Conservation (phyloP, 2,888 invertebrate genomes). For the Neelides folsomi region DNA sequence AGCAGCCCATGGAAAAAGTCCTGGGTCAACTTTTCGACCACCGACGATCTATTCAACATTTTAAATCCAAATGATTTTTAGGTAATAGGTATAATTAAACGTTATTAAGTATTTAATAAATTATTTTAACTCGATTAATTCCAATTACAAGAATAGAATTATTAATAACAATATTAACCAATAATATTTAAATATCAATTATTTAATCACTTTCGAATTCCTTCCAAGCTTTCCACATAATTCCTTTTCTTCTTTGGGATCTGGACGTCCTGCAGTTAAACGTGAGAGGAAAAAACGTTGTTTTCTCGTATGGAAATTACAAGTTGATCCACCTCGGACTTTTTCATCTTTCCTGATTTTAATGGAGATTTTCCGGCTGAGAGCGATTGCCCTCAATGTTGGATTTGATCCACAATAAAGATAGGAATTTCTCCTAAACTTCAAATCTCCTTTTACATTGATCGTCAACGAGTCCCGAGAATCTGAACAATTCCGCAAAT, state of each 20-base stretch:
- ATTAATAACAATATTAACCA: too few species aligned
- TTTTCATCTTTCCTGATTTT: constrained; percentile 11
- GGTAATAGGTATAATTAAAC: background rate
- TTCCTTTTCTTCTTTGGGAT: constrained; percentile 1
- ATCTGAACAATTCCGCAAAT: constrained; percentile 20
- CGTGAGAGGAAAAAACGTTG: constrained; percentile 11
- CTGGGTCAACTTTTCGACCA: constrained; percentile 22
- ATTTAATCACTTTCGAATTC: constrained; percentile 14
- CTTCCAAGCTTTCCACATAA: constrained; percentile 24
- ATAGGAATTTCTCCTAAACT: constrained; percentile 26
- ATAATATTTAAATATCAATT: background rate
- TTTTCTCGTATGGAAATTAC: constrained; percentile 19
- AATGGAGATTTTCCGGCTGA: constrained; percentile 21
- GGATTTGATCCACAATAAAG: constrained; percentile 27
- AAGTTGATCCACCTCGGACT: constrained; percentile 6
- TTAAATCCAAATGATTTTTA: background rate
- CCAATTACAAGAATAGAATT: too few species aligned
- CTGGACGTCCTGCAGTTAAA: background rate
- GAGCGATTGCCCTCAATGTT: constrained; percentile 17
- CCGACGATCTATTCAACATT: constrained; percentile 24
- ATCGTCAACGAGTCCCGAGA: constrained; percentile 18
- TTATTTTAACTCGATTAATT: too few species aligned
- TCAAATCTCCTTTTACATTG: constrained; percentile 25
- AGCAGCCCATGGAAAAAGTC: constrained; percentile 29
- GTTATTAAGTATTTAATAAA: background rate